Conservation (phyloP, 1,140 invertebrate genomes). For the Atta colombica region DNA sequence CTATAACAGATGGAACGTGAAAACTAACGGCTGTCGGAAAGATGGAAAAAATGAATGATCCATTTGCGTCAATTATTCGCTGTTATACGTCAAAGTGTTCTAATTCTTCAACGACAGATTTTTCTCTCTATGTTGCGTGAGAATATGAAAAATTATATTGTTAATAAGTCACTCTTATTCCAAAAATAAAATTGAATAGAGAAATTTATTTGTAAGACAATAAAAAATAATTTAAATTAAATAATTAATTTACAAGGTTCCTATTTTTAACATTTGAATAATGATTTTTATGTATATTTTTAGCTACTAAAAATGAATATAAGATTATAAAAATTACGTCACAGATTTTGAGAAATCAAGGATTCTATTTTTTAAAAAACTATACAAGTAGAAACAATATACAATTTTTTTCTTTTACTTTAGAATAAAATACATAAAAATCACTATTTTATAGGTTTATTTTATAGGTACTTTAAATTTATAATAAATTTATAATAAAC, state of each 20-base stretch:
- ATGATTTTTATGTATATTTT: too few relatives aligned
- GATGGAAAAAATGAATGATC: conserved; percentile 29
- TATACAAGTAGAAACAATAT: too few relatives aligned
- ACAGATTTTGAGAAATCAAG: too few relatives aligned
- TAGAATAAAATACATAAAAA: too few relatives aligned
- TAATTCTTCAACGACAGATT: conserved; percentile 8
- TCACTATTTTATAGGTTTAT: too few relatives aligned
- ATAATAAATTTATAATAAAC: too few relatives aligned
- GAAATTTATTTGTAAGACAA: background rate
- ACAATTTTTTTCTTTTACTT: too few relatives aligned
- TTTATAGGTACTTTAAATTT: too few relatives aligned
- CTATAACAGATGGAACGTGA: conserved; percentile 46
- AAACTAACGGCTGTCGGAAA: conserved; percentile 37
- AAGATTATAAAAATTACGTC: too few relatives aligned
- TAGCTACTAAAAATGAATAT: too few relatives aligned
- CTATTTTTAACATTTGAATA: too few relatives aligned
- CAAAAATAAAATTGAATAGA: background rate
- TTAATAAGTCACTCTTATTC: background rate
- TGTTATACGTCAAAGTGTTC: conserved; percentile 8
- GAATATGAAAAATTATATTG: background rate
- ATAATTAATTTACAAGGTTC: background rate
- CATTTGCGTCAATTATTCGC: conserved; percentile 37
- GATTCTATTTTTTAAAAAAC: too few relatives aligned
- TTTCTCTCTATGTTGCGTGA: background rate
- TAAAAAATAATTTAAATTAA: background rate